These are phyloP conservation scores for Delphinus delphis DNA, from an alignment of 2,113 vertebrate species.

Conservation along the genomic window DNA sequence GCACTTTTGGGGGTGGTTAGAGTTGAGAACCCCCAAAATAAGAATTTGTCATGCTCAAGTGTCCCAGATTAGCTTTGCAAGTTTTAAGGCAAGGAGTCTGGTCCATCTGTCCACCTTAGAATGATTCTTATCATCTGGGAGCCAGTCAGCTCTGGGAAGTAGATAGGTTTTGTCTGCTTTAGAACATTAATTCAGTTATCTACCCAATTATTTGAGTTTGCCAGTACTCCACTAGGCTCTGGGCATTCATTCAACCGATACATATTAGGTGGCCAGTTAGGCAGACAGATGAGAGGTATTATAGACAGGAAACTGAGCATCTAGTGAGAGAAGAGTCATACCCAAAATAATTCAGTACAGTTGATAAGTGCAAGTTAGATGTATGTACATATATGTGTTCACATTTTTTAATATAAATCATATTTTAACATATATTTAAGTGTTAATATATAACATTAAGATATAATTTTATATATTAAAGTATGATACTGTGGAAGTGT, in stretches of 20 bases:
- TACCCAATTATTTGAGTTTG: background rate
- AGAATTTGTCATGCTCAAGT: background rate
- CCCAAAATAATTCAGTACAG: background rate
- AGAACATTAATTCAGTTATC: background rate
- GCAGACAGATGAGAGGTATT: background rate
- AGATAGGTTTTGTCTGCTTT: background rate
- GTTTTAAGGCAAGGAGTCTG: background rate
- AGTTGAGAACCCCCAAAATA: background rate
- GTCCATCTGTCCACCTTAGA: background rate
- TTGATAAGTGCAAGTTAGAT: background rate
- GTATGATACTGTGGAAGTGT: background rate
- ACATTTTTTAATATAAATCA: background rate
- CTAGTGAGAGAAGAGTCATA: background rate
- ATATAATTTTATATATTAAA: background rate
- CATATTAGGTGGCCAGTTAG: background rate
- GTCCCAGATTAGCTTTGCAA: background rate
- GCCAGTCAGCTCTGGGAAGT: background rate
- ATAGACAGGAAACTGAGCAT: background rate
- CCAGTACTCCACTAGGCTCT: background rate
- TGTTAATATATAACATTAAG: background rate
- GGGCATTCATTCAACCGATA: background rate
- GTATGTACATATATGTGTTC: background rate
- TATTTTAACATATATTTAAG: background rate
- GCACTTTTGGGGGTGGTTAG: background rate
- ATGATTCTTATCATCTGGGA: background rate